Conservation (phyloP, 2,888 invertebrate genomes). For the Morpho helenor region DNA sequence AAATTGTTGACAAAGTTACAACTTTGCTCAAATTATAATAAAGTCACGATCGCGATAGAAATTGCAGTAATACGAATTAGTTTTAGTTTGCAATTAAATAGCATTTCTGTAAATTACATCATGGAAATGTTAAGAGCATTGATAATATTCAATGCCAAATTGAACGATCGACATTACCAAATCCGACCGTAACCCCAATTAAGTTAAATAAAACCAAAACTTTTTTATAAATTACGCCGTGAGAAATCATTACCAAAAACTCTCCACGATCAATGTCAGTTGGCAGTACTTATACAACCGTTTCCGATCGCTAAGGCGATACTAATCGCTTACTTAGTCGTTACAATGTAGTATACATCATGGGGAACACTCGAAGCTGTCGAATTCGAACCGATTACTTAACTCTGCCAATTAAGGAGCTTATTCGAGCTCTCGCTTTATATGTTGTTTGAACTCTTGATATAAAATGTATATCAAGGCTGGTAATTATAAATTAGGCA, state of each 20-base stretch:
- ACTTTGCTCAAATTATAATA: too few species aligned
- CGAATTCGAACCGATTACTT: constrained; percentile 36
- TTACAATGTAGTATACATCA: constrained; percentile 15
- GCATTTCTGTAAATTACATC: neutral
- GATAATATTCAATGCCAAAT: neutral
- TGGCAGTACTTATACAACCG: constrained; percentile 19
- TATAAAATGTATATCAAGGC: constrained; percentile 50
- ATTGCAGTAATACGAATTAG: too few species aligned
- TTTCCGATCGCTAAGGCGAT: constrained; percentile 18
- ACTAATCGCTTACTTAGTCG: constrained; percentile 22
- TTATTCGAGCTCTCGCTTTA: constrained; percentile 27
- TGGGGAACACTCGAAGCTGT: constrained; percentile 25
- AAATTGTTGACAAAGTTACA: too few species aligned
- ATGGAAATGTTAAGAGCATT: neutral
- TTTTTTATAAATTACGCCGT: constrained; percentile 5
- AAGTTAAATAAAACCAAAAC: constrained; percentile 1
- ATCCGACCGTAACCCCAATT: constrained; percentile 7
- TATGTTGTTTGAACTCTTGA: constrained; percentile 41
- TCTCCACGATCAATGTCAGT: constrained; percentile 17
- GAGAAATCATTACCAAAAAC: constrained; percentile 6
- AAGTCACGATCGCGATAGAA: too few species aligned
- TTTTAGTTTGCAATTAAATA: neutral
- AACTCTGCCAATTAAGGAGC: constrained; percentile 53
- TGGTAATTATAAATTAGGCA: constrained; percentile 39
- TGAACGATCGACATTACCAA: constrained; percentile 2